Evolutionary conservation across 2,888 invertebrate species (phyloP), one percentile per base, ranked within the genome.

Genomic region (Biston betularia): DNA sequence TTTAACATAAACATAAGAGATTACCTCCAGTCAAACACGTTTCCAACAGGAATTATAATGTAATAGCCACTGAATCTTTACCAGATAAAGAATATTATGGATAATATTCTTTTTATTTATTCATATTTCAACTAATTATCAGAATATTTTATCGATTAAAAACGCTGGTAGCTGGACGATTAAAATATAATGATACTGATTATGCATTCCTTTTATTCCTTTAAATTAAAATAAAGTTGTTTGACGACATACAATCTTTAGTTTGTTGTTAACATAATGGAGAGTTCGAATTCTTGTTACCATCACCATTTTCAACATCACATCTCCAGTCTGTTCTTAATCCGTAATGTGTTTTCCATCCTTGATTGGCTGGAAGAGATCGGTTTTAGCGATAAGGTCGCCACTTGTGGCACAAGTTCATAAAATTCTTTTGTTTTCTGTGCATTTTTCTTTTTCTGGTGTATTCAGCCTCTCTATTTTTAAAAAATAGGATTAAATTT

Each of bases 31-130:
- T 44, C 15, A 56, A 38, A 38, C 52, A 38, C 14, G 15, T 49
- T 60, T 50, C 56, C 50, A 65, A 46, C 15, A 46, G 48, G 52
- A 42, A 61, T 57, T 44, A 56, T 75, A 76, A 82, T 81, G 83
- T 80, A 63, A 84, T 82, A 65, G 75, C 76, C 75, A 73, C 70
- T 70, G 80, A 81, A 84, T 82, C 82, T 82, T 84, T 83, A 80
- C 74, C 76, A 75, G 79, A 81, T 86, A 80, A 81, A 82, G 75
- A 71, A 84, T 87, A 89, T 89, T 86, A 80, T 71, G 73, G 81
- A 79, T 84, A 82, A 82, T 79, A 74, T 80, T 76, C 75, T 74
- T 75, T 75, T 78, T 70, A 61, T 75, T 80, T 70, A 81, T 75
- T 65, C 77, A 71, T 78, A 78, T 81, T 82, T 79, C 78, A 75